phyloP scores from a whole-genome alignment of 2,797 vertebrate species.

The Melanogrammus aeglefinus region DNA sequence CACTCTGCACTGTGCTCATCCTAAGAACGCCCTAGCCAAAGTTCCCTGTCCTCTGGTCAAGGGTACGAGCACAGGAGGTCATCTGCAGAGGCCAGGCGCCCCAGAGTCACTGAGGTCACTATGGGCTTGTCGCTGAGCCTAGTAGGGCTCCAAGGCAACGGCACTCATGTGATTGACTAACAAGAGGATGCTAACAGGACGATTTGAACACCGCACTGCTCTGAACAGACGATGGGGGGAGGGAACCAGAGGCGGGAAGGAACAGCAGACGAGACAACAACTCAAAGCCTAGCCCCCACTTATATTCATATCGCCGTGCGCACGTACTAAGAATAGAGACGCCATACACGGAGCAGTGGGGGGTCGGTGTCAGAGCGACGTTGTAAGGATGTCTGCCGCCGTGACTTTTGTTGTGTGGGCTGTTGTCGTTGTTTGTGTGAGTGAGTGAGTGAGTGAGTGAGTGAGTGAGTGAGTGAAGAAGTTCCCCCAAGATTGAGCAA shows the following conservation, averaged over 20 bases:
- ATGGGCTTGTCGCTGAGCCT: background rate
- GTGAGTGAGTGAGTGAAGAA: background rate
- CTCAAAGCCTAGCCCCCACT: constrained; percentile 16
- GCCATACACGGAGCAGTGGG: constrained; percentile 51
- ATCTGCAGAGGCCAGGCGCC: background rate
- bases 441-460: background rate
- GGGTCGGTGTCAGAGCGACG: constrained; percentile 35
- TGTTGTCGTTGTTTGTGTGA: constrained; percentile 30
- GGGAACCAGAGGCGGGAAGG: background rate
- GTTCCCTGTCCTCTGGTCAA: background rate
- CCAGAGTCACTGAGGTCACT: background rate
- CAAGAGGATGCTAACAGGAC: too few relatives aligned
- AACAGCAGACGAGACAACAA: constrained; percentile 10
- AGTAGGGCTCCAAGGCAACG: too few relatives aligned
- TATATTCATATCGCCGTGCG: constrained; percentile 36
- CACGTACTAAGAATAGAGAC: constrained; percentile 57
- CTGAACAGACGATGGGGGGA: background rate
- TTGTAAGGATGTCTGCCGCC: constrained; percentile 32
- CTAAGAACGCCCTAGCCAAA: too few relatives aligned
- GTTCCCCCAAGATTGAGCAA: constrained; percentile 10
- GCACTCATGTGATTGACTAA: too few relatives aligned
- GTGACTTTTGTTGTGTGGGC: constrained; percentile 14
- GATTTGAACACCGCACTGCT: too few relatives aligned
- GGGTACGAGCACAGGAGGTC: background rate
- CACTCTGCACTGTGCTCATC: too few relatives aligned